A percentile compares a stretch with the other conserved stretches of the same genome.
phyloP scores from a whole-genome alignment of 2,113 vertebrate species.

The Oplegnathus fasciatus region DNA sequence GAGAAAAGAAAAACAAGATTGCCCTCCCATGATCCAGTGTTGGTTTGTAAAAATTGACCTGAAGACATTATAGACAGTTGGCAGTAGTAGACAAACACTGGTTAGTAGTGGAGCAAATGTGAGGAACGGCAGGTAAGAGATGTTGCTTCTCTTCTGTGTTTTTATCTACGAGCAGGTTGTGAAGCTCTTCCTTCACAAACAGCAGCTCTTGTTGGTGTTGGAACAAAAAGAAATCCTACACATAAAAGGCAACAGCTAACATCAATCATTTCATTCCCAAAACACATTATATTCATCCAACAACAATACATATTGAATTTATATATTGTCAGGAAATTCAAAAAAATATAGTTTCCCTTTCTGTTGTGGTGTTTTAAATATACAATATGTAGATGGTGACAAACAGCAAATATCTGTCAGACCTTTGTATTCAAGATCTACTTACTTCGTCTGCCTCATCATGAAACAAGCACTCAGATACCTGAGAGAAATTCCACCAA shows the following conservation, averaged over 20 bases:
- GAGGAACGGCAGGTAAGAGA: neutral
- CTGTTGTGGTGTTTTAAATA: neutral
- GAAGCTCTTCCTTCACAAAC: neutral
- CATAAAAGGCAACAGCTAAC: conserved; percentile 22
- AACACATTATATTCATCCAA: conserved; percentile 16
- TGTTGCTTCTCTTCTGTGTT: neutral
- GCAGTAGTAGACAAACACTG: conserved; percentile 19
- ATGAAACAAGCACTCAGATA: neutral
- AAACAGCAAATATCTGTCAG: neutral
- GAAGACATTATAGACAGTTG: conserved; percentile 30
- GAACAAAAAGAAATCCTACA: conserved; percentile 2
- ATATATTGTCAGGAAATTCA: conserved; percentile 1
- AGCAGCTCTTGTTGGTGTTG: conserved; percentile 1
- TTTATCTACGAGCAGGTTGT: neutral
- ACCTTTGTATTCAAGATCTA: neutral
- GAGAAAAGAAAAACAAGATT: neutral
- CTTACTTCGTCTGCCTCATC: neutral
- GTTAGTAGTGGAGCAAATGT: neutral
- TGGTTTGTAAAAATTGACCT: conserved; percentile 25
- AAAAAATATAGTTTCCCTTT: neutral
- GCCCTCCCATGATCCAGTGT: neutral
- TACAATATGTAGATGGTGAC: neutral
- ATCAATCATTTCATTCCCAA: conserved; percentile 12
- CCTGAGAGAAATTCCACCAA: neutral
- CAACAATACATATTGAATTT: neutral